A percentile compares a stretch with the other conserved stretches of the same genome.
Evolutionary conservation across 1,140 invertebrate species (phyloP).

Genomic region (Cotesia vestalis): DNA sequence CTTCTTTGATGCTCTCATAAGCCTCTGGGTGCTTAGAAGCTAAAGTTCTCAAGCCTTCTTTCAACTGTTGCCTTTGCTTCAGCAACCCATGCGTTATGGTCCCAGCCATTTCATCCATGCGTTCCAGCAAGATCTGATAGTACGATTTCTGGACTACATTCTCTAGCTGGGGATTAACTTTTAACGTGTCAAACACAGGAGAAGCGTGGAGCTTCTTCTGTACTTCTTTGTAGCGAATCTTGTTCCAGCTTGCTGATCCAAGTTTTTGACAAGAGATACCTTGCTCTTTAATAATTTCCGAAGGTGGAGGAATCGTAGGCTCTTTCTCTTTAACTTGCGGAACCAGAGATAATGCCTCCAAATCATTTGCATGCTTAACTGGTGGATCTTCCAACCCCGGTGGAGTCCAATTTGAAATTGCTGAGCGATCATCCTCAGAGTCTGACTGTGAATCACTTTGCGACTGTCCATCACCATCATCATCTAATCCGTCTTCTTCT

Average conservation of each 20-base stretch:
- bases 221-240: constrained; percentile 34
- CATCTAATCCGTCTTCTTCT: no score
- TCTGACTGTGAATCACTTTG: no score
- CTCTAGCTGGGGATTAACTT: neutral
- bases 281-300: neutral
- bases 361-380: neutral
- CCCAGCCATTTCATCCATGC: neutral
- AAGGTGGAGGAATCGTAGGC: constrained; percentile 38
- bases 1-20: neutral
- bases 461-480: no score
- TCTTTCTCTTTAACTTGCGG: constrained; percentile 42
- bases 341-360: constrained; percentile 11
- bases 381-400: no score
- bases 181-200: neutral
- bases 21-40: neutral
- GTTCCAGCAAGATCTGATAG: neutral
- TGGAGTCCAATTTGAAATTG: no score
- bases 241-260: constrained; percentile 30
- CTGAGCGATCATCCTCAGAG: no score
- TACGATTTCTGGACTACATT: neutral
- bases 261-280: neutral
- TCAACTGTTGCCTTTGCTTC: no score
- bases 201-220: neutral
- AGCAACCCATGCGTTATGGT: neutral
- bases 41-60: neutral